Evolutionary conservation across 2,113 vertebrate species (phyloP).

Genomic region (Platysteira castanea): DNA sequence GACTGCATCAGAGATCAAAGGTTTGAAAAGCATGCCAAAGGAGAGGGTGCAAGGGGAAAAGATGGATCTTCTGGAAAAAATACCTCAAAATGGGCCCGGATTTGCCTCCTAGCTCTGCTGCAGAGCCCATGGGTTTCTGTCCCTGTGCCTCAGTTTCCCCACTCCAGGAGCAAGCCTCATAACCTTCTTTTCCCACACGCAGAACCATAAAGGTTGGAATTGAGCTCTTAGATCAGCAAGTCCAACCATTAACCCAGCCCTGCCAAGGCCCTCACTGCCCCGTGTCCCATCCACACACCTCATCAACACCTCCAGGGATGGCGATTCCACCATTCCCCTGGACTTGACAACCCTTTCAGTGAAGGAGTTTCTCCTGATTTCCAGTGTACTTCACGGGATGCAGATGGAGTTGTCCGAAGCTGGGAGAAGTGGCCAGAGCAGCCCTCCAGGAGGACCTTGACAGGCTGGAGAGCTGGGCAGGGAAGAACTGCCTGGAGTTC

Average conservation of each 20-base stretch:
- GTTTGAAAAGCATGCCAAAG: background rate
- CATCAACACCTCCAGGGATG: background rate
- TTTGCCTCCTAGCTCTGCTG: background rate
- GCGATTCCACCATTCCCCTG: background rate
- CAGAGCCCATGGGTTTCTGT: background rate
- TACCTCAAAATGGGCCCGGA: no score
- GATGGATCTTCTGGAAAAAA: background rate
- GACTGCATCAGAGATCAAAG: background rate
- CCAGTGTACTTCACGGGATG: rapidly evolving
- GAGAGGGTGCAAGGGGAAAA: background rate
- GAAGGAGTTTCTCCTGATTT: background rate
- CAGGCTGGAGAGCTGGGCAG: background rate
- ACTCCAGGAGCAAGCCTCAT: background rate
- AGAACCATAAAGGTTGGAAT: background rate
- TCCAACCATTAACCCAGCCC: background rate
- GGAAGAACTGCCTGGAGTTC: background rate
- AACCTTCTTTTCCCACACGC: background rate
- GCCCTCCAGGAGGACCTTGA: background rate
- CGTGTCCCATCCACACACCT: rapidly evolving
- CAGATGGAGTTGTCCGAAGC: background rate
- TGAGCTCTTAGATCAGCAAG: background rate
- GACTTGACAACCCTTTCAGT: background rate
- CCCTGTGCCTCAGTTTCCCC: background rate
- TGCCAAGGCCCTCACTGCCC: background rate
- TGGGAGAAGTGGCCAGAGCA: background rate